Evolutionary conservation across 2,888 invertebrate genomes (phyloP).

Genomic region (Dynastes hyllus): DNA sequence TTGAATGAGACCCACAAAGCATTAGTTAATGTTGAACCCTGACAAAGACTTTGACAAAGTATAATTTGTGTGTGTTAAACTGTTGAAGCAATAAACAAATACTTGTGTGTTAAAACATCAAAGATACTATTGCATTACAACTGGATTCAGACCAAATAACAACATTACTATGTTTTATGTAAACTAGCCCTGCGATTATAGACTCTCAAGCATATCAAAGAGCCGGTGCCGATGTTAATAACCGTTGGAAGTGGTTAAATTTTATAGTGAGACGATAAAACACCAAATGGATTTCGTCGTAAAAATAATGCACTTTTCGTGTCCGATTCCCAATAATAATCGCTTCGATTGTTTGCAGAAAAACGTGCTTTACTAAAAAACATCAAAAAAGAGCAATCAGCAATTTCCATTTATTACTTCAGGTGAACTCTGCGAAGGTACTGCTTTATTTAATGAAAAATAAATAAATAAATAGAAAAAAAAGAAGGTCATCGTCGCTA

Average conservation of each 20-base stretch:
- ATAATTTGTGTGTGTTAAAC: too few species aligned
- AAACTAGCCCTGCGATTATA: too few species aligned
- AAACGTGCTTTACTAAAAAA: neutral
- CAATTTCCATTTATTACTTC: neutral
- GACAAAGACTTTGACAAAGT: too few species aligned
- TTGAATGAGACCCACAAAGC: too few species aligned
- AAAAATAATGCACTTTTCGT: slow-evolving; percentile 9
- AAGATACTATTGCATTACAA: too few species aligned
- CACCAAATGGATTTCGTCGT: neutral
- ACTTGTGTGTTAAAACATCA: too few species aligned
- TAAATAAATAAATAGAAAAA: too few species aligned
- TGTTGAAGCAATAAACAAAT: too few species aligned
- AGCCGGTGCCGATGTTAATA: neutral
- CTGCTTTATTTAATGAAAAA: neutral
- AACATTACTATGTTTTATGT: too few species aligned
- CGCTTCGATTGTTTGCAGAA: neutral
- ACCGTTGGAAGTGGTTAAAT: neutral
- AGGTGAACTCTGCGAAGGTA: neutral
- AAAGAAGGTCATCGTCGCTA: neutral
- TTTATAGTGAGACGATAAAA: neutral
- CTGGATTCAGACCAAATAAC: too few species aligned
- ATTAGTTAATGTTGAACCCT: too few species aligned
- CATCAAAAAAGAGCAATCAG: neutral
- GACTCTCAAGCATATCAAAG: too few species aligned
- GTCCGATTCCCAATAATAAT: neutral